phyloP scores from a whole-genome alignment of 2,797 vertebrate genomes.

The Sciurus carolinensis region DNA sequence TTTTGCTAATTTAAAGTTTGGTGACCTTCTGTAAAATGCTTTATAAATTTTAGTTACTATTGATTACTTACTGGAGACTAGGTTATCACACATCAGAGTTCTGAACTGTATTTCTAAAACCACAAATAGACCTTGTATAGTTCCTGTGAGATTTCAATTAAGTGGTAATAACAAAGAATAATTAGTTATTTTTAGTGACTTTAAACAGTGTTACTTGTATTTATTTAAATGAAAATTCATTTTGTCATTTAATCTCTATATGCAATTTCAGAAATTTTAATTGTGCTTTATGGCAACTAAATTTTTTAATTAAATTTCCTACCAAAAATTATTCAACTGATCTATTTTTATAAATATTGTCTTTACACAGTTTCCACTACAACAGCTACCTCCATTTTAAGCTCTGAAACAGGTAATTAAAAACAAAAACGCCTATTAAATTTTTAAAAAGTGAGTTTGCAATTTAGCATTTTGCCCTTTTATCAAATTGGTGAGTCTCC shows the following conservation, averaged over 20 bases:
- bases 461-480: not conserved
- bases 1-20: not conserved
- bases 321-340: slow-evolving; percentile 41
- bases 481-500: not conserved
- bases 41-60: not conserved
- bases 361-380: slow-evolving; percentile 56
- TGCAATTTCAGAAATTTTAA: slow-evolving; percentile 43
- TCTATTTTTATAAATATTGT: slow-evolving; percentile 41
- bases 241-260: not conserved
- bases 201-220: not conserved
- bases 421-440: not conserved
- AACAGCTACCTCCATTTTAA: slow-evolving; percentile 37
- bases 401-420: slow-evolving; percentile 27
- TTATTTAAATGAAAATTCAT: slow-evolving; percentile 39
- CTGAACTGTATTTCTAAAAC: not conserved
- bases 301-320: slow-evolving; percentile 34
- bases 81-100: not conserved
- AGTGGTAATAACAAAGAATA: not conserved
- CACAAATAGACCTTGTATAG: not conserved
- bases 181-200: not conserved
- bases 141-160: not conserved
- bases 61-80: not conserved
- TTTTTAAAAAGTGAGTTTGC: not conserved
- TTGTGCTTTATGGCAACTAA: not conserved
- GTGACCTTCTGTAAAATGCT: not conserved